These are phyloP conservation scores for Steinernema scapterisci DNA, from an alignment of 2,888 invertebrate genomes.

Conservation along the genomic window DNA sequence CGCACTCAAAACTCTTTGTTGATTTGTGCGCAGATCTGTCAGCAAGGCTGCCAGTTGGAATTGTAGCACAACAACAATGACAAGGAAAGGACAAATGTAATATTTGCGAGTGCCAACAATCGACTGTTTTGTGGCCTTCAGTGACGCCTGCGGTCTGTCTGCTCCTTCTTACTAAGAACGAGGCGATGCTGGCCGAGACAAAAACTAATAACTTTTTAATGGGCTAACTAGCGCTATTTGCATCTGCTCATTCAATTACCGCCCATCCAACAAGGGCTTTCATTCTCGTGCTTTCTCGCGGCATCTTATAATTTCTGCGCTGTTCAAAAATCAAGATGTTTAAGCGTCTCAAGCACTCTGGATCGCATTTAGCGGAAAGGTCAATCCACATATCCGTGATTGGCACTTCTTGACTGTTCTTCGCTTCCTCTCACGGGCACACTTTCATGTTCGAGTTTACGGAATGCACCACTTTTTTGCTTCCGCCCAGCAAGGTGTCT, in stretches of 20 bases:
- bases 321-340: no score
- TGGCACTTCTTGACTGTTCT: background rate
- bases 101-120: no score
- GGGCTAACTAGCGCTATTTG: constrained; percentile 2
- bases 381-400: constrained; percentile 1
- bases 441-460: background rate
- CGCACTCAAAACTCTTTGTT: no score
- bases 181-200: background rate
- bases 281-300: background rate
- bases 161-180: background rate
- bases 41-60: no score
- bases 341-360: background rate
- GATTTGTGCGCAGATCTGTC: no score
- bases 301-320: no score
- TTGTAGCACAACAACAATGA: background rate
- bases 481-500: background rate
- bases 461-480: background rate
- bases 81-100: background rate
- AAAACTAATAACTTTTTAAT: background rate
- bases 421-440: background rate
- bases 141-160: background rate
- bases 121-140: background rate
- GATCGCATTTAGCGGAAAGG: background rate
- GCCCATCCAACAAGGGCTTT: background rate
- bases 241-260: constrained; percentile 11